These are phyloP conservation scores for Psylliodes chrysocephalus DNA, from an alignment of 2,888 invertebrate species.

Conservation along the genomic window DNA sequence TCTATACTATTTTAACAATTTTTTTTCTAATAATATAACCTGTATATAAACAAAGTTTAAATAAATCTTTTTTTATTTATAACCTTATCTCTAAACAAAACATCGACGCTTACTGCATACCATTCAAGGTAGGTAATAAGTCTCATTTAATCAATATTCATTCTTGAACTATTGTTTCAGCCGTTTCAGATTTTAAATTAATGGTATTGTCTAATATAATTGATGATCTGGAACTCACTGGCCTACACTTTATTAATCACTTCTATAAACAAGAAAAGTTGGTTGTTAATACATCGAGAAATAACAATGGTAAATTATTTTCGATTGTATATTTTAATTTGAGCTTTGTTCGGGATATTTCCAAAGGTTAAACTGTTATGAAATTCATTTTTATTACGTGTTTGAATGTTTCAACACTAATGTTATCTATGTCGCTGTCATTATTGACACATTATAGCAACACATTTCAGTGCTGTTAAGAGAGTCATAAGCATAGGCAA, in stretches of 20 bases:
- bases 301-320: conserved; percentile 16
- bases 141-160: conserved; percentile 13
- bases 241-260: conserved; percentile 31
- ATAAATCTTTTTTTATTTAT: too few relatives aligned
- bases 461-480: too few relatives aligned
- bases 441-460: too few relatives aligned
- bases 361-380: not conserved
- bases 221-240: conserved; percentile 14
- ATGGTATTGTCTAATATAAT: conserved; percentile 32
- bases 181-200: conserved; percentile 24
- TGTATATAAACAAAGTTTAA: too few relatives aligned
- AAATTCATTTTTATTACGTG: too few relatives aligned
- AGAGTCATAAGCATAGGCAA: too few relatives aligned
- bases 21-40: too few relatives aligned
- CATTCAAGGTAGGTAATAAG: conserved; percentile 1
- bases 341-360: not conserved
- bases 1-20: too few relatives aligned
- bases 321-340: not conserved
- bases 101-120: not conserved
- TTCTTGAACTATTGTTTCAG: conserved; percentile 6
- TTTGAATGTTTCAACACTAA: too few relatives aligned
- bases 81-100: not conserved
- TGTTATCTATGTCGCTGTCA: too few relatives aligned
- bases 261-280: conserved; percentile 27
- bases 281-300: conserved; percentile 14